Conservation (phyloP, 2,113 vertebrate species). For the Mustela nigripes region DNA sequence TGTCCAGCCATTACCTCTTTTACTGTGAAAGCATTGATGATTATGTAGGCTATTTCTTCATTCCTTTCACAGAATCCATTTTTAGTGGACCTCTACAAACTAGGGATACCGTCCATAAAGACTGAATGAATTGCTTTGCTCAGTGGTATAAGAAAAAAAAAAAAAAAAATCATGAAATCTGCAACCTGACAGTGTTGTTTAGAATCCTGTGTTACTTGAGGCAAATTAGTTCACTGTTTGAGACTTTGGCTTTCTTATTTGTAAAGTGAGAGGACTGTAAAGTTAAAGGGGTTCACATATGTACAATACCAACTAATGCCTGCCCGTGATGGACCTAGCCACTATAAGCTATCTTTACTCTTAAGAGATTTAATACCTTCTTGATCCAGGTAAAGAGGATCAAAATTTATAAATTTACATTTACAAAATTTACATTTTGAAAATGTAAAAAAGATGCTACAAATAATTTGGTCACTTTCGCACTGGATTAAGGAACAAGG, state of each 20-base stretch:
- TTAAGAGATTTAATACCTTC: neutral
- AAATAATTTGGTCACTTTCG: neutral
- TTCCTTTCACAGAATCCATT: constrained; percentile 50
- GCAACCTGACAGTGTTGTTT: neutral
- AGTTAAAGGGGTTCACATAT: neutral
- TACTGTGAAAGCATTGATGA: constrained; percentile 26
- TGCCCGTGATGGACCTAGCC: neutral
- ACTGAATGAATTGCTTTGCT: neutral
- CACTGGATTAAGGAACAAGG: neutral
- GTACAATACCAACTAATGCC: neutral
- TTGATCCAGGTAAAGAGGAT: neutral
- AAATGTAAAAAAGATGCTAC: neutral
- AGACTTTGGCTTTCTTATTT: neutral
- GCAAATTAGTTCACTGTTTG: neutral
- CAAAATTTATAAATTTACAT: too few relatives aligned
- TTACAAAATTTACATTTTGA: neutral
- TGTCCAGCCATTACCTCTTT: constrained; percentile 46
- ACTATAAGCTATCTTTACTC: neutral
- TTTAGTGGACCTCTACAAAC: constrained; percentile 48
- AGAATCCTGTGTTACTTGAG: neutral
- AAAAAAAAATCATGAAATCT: neutral
- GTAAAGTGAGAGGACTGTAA: neutral
- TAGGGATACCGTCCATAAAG: neutral
- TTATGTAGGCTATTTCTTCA: constrained; percentile 59
- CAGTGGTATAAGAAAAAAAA: neutral